Base-by-base conservation (phyloP, 1,140 invertebrate genomes). In the Homalodisca vitripennis region DNA sequence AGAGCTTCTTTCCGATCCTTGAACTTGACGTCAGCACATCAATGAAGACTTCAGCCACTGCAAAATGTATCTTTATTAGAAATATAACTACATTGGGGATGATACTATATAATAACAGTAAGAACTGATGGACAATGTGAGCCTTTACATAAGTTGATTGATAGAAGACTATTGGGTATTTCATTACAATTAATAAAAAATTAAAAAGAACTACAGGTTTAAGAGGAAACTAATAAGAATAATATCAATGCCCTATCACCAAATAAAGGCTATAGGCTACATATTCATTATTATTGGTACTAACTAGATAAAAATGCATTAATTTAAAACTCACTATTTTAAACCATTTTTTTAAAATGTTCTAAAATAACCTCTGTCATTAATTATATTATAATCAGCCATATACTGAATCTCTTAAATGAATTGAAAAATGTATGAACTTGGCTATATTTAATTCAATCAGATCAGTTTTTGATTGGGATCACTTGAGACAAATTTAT, bases 11-110 rank as follows among this genome's bases (percentile, higher is more conserved):
- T 51, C 48, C 48, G 22, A 14, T 51, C 48, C n/a, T 3, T 3
- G 3, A 3, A 3, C n/a, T 60, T 60, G 2, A 10, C 41, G 66
- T 86, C 80, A 90, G 78, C 89, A 91, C 78, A 86, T 90, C 66
- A 91, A 79, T 32, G 88, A 87, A 73, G 87, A 88, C 80, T 90
- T 88, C 70, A 92, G 83, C 89, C 90, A 92, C 89, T 92, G 81
- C 73, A 86, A 88, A 62, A 69, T 53, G 2, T 47, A 70, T 27
- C 53, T 27, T 20, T 13, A 31, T 64, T 22, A 68, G 57, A 34
- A 66, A 68, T 29, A 22, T 63, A 66, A 71, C 30, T 64, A 55
- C 30, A 66, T 24, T 73, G 14, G 1, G 65, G 64, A 63, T 70
- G 29, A 65, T 63, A 17, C 27, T 29, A 48, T 32, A 29, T 64